A percentile compares a stretch with the other conserved stretches of the same genome.
Conservation (phyloP, 2,888 invertebrate genomes). For the Cantharis rustica region DNA sequence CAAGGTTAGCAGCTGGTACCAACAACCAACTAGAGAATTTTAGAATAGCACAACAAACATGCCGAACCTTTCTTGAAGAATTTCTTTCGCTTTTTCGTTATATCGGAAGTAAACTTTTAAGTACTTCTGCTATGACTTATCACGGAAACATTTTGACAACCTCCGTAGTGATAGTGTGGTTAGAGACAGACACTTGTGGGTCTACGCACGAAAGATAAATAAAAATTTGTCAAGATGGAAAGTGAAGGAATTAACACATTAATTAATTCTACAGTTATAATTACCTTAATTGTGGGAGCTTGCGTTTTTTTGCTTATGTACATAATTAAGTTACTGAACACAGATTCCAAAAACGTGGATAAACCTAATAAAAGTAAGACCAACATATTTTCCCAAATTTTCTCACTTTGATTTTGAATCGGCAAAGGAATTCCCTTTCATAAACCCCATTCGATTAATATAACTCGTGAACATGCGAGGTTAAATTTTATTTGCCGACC, state of each 20-base stretch:
- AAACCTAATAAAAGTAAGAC: slow-evolving; percentile 43
- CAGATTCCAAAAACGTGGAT: slow-evolving; percentile 30
- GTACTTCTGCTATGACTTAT: neutral
- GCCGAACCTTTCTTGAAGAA: neutral
- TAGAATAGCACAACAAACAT: neutral
- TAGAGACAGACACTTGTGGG: neutral
- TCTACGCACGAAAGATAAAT: neutral
- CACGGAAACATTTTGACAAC: neutral
- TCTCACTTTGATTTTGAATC: neutral
- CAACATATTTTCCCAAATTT: neutral
- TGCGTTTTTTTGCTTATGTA: slow-evolving; percentile 46
- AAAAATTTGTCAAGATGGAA: slow-evolving; percentile 40
- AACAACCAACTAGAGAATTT: neutral
- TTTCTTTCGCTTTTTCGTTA: no score
- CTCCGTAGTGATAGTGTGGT: neutral
- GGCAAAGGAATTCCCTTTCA: neutral
- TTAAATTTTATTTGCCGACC: slow-evolving; percentile 34
- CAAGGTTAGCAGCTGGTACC: neutral
- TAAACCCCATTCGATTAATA: neutral
- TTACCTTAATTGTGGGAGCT: slow-evolving; percentile 45
- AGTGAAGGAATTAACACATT: slow-evolving; percentile 48
- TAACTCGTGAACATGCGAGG: slow-evolving; percentile 35
- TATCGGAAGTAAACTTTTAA: neutral
- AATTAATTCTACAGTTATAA: slow-evolving; percentile 42
- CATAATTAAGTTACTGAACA: slow-evolving; percentile 44